Evolutionary conservation across 2,888 invertebrate species (phyloP).

Genomic region (Atethmia centrago): DNA sequence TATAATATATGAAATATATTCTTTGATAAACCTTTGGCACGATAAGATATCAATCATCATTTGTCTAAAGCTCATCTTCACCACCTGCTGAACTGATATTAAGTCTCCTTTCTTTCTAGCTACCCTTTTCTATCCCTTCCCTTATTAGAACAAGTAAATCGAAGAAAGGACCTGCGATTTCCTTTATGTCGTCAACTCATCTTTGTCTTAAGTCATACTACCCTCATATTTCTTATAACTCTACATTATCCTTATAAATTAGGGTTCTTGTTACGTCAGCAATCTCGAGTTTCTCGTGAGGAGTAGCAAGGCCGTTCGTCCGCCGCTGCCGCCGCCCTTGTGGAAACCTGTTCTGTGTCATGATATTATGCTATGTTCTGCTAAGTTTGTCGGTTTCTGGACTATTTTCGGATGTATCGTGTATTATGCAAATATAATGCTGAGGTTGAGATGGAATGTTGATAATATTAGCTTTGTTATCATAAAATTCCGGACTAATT

Average conservation of each 20-base stretch:
- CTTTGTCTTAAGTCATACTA: constrained; percentile 29
- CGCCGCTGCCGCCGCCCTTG: constrained; percentile 62
- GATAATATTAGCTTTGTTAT: constrained; percentile 49
- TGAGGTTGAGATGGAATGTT: constrained; percentile 40
- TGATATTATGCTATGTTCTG: constrained; percentile 55
- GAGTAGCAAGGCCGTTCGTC: constrained; percentile 62
- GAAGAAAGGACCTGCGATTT: constrained; percentile 23
- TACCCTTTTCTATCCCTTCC: constrained; percentile 12
- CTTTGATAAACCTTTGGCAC: background rate
- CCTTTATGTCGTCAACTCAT: constrained; percentile 22
- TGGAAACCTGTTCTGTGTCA: constrained; percentile 60
- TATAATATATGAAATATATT: constrained; percentile 2
- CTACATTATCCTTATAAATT: constrained; percentile 55
- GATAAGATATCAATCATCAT: constrained; percentile 10
- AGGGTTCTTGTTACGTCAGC: constrained; percentile 59
- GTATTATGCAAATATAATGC: constrained; percentile 53
- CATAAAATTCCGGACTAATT: constrained; percentile 34
- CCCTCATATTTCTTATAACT: constrained; percentile 43
- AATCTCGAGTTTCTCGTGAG: constrained; percentile 58
- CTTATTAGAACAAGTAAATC: constrained; percentile 30
- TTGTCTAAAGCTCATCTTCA: constrained; percentile 4
- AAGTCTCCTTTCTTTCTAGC: background rate
- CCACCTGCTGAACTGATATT: constrained; percentile 19
- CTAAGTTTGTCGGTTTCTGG: constrained; percentile 33
- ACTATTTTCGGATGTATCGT: constrained; percentile 52